These are phyloP conservation scores for Sebastes elongatus DNA, from an alignment of 2,797 vertebrate genomes.

Conservation along the genomic window DNA sequence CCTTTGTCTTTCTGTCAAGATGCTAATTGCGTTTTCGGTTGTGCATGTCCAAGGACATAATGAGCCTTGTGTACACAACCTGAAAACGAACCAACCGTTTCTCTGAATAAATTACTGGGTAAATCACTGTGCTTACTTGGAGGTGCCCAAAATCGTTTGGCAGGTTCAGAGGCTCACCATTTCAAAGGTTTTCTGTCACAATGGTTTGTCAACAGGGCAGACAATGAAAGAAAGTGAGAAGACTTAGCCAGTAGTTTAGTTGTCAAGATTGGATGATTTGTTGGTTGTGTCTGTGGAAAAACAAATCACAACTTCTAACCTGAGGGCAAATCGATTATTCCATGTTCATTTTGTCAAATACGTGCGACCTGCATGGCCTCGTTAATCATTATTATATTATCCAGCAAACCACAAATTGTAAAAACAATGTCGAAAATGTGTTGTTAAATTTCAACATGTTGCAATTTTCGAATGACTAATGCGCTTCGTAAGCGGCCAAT, in stretches of 20 bases:
- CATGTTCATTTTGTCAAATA: conserved; percentile 29
- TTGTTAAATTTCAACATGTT: conserved; percentile 18
- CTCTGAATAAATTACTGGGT: conserved; percentile 38
- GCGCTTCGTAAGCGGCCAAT: background rate
- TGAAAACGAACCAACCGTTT: conserved; percentile 58
- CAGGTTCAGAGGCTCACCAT: conserved; percentile 20
- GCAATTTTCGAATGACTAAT: conserved; percentile 21
- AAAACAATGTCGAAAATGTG: conserved; percentile 21
- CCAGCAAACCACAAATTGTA: conserved; percentile 12
- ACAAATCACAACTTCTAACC: conserved; percentile 15
- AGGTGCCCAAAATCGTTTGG: conserved; percentile 42
- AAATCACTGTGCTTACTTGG: conserved; percentile 12
- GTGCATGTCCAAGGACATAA: conserved; percentile 56
- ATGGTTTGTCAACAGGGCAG: conserved; percentile 58
- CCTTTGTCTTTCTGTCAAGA: conserved; percentile 52
- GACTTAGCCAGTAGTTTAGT: background rate
- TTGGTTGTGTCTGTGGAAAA: conserved; percentile 19
- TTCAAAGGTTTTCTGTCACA: conserved; percentile 43
- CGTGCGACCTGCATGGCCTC: background rate
- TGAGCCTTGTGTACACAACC: conserved; percentile 60
- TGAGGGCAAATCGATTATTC: conserved; percentile 36
- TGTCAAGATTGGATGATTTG: conserved; percentile 17
- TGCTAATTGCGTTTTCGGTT: conserved; percentile 34
- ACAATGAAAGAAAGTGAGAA: conserved; percentile 39
- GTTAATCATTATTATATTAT: conserved; percentile 4